Evolutionary conservation across 2,888 invertebrate genomes (phyloP).

Genomic region (Apamea sordens): DNA sequence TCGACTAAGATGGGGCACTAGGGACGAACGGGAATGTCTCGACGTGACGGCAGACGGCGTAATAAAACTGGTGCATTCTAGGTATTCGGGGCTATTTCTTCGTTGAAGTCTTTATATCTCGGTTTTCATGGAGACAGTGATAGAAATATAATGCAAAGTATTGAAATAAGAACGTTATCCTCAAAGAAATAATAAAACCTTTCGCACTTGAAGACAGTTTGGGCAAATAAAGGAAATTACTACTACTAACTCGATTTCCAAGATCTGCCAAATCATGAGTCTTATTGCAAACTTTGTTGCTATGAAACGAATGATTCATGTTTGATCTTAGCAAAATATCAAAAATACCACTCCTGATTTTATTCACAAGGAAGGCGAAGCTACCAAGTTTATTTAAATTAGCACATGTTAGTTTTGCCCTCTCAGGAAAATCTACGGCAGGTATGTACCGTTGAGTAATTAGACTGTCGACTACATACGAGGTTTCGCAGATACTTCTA

Average conservation of each 20-base stretch:
- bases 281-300: not conserved
- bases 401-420: conserved; percentile 29
- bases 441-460: conserved; percentile 42
- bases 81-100: conserved; percentile 25
- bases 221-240: not conserved
- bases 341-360: not conserved
- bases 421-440: conserved; percentile 9
- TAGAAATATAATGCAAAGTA: conserved; percentile 11
- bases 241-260: not conserved
- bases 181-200: not conserved
- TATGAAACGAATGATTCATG: not conserved
- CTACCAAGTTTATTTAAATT: conserved; percentile 7
- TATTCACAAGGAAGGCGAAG: not conserved
- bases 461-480: conserved; percentile 49
- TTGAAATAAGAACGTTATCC: not conserved
- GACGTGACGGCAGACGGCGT: conserved; percentile 69
- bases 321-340: not conserved
- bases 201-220: not conserved
- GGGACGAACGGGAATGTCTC: conserved; percentile 73
- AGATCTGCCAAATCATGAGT: conserved; percentile 1
- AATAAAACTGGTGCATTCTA: conserved; percentile 61
- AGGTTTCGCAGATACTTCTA: conserved; percentile 45
- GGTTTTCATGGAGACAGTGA: not conserved
- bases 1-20: conserved; percentile 65
- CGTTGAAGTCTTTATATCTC: conserved; percentile 15